Conservation (phyloP, 2,797 vertebrate species). For the Phoeniculus purpureus region DNA sequence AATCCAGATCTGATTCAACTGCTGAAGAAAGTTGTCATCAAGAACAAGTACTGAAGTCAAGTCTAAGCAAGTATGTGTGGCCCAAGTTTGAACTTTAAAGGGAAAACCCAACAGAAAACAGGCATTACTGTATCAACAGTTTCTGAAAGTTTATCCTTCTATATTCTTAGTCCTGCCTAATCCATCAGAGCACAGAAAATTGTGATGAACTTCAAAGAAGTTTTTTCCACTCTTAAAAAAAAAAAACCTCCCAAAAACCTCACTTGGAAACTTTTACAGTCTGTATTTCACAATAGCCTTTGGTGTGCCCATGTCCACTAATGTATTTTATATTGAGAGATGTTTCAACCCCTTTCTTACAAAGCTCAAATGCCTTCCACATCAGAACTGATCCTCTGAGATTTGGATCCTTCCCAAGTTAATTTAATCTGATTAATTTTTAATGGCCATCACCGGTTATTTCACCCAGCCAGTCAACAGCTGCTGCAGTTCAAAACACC, state of each 20-base stretch:
- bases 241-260: neutral
- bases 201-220: neutral
- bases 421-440: conserved; percentile 46
- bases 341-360: neutral
- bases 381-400: neutral
- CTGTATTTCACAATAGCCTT: neutral
- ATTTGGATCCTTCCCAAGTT: neutral
- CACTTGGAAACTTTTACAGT: neutral
- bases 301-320: neutral
- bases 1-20: neutral
- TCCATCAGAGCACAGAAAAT: neutral
- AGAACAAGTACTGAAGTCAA: neutral
- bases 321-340: neutral
- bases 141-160: neutral
- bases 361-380: neutral
- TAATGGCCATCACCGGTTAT: conserved; percentile 31
- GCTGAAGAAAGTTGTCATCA: neutral
- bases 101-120: neutral
- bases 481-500: conserved; percentile 38
- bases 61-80: neutral
- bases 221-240: neutral
- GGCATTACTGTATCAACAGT: neutral
- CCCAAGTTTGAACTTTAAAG: neutral
- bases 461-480: conserved; percentile 30
- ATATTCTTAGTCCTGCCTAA: neutral